phyloP scores from a whole-genome alignment of 1,140 invertebrate species.

The Drosophila aff. region DNA sequence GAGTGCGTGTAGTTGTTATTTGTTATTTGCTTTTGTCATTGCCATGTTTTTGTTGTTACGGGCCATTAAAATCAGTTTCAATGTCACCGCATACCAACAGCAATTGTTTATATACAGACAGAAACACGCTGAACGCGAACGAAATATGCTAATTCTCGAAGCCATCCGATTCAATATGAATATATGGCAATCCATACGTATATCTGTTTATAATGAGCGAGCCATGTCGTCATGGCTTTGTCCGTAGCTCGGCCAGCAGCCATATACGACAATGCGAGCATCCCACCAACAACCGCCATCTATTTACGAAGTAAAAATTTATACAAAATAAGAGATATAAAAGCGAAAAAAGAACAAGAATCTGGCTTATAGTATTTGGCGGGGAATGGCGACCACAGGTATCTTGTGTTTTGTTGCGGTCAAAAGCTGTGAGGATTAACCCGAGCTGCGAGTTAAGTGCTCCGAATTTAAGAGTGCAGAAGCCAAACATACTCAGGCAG shows the following conservation, averaged over 20 bases:
- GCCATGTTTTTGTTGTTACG: constrained; percentile 61
- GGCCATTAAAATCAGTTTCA: constrained; percentile 79
- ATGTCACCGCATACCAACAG: constrained; percentile 63
- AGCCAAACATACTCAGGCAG: neutral
- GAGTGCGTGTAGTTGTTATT: constrained; percentile 30
- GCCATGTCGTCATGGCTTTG: constrained; percentile 67
- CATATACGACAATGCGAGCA: constrained; percentile 48
- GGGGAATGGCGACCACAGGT: constrained; percentile 52
- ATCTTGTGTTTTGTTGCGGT: constrained; percentile 42
- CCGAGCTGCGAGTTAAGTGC: constrained; percentile 18
- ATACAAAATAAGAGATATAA: constrained; percentile 25
- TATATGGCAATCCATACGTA: constrained; percentile 41
- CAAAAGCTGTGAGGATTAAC: constrained; percentile 16
- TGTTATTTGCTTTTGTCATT: constrained; percentile 45
- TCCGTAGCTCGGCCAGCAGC: constrained; percentile 7
- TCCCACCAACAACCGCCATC: constrained; percentile 37
- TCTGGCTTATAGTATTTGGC: constrained; percentile 38
- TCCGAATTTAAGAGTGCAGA: neutral
- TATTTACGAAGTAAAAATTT: constrained; percentile 27
- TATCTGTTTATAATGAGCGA: constrained; percentile 34
- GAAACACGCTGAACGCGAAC: constrained; percentile 51
- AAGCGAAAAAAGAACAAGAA: constrained; percentile 38
- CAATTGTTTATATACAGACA: constrained; percentile 28
- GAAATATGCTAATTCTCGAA: constrained; percentile 76
- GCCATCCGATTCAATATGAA: constrained; percentile 52